Percentiles rank a stretch among this genome's conserved stretches.
Conservation (phyloP, 1,140 invertebrate genomes). For the Atta texana region DNA sequence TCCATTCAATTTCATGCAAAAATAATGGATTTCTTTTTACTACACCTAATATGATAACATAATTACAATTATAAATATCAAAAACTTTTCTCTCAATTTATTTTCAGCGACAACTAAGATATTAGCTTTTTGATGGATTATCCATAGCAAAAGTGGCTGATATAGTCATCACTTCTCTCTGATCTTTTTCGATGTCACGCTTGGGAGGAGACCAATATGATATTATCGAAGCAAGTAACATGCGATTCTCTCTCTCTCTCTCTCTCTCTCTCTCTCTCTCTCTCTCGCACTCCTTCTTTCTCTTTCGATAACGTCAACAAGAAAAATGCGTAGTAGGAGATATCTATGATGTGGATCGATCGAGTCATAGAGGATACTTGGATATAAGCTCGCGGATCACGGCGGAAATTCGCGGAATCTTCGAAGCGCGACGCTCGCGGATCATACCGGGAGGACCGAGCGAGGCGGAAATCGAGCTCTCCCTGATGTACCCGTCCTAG, state of each 20-base stretch:
- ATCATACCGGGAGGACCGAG: constrained; percentile 36
- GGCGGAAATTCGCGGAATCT: constrained; percentile 56
- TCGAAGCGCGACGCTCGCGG: constrained; percentile 41
- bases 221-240: constrained; percentile 28
- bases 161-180: constrained; percentile 16
- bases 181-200: constrained; percentile 33
- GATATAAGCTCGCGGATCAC: constrained; percentile 17
- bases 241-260: neutral
- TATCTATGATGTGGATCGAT: constrained; percentile 49
- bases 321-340: constrained; percentile 35
- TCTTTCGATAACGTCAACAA: neutral
- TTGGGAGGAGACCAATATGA: constrained; percentile 17
- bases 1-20: too few relatives aligned
- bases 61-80: too few relatives aligned
- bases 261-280: neutral
- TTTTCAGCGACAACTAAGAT: constrained; percentile 18
- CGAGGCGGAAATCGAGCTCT: constrained; percentile 55
- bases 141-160: constrained; percentile 13
- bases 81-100: neutral
- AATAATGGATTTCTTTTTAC: too few relatives aligned
- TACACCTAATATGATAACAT: too few relatives aligned
- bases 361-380: constrained; percentile 1
- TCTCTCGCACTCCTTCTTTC: neutral
- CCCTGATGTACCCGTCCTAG: constrained; percentile 26
- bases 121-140: constrained; percentile 58